Evolutionary conservation across 2,113 vertebrate species (phyloP).

Genomic region (Hoplias malabaricus): DNA sequence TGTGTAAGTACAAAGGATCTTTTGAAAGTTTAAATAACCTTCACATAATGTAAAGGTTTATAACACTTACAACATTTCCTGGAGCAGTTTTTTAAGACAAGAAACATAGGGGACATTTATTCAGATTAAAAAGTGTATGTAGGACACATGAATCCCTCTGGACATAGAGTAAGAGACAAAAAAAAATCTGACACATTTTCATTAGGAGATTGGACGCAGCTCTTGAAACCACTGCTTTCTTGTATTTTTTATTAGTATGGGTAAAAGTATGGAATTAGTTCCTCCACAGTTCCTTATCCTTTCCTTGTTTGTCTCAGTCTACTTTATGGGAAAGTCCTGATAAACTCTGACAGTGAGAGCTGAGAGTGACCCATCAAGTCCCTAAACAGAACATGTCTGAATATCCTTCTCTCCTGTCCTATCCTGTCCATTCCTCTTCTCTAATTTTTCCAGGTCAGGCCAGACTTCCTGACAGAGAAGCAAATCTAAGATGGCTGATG

Average conservation of each 20-base stretch:
- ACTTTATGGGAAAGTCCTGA: constrained; percentile 32
- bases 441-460: constrained; percentile 50
- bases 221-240: background rate
- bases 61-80: background rate
- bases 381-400: background rate
- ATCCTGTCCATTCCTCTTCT: background rate
- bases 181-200: background rate
- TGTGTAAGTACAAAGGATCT: background rate
- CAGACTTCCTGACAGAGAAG: constrained; percentile 65
- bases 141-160: background rate
- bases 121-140: no score
- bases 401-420: background rate
- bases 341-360: constrained; percentile 65
- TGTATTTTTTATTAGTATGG: background rate
- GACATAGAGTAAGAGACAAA: background rate
- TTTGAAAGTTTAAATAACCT: no score
- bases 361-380: constrained; percentile 47
- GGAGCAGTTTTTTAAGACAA: background rate
- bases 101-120: background rate
- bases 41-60: background rate
- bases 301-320: background rate
- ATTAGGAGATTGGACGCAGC: background rate
- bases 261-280: background rate
- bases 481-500: constrained; percentile 73
- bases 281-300: background rate